Evolutionary conservation across 2,113 vertebrate genomes (phyloP).

Genomic region (Chionomys nivalis): DNA sequence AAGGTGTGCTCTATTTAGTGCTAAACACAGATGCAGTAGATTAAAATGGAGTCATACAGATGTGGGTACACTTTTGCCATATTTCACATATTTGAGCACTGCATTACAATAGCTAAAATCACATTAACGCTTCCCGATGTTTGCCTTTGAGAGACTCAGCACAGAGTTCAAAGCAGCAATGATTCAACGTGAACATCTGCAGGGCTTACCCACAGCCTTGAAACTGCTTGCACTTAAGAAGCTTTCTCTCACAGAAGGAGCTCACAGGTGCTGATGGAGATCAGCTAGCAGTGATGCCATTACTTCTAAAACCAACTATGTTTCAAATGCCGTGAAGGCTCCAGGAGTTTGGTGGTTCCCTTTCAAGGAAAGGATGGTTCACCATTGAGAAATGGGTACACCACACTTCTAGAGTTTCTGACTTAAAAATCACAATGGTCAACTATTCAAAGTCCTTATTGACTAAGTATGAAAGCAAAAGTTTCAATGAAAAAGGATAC

Average conservation of each 20-base stretch:
- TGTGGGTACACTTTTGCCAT: not conserved
- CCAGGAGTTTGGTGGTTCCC: not conserved
- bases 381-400: not conserved
- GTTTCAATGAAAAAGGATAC: not conserved
- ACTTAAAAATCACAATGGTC: not conserved
- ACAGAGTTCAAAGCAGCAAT: not conserved
- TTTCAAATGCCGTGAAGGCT: not conserved
- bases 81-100: not conserved
- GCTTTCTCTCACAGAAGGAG: not conserved
- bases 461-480: not conserved
- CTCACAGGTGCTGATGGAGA: not conserved
- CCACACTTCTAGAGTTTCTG: not conserved
- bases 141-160: not conserved
- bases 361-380: not conserved
- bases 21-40: not conserved
- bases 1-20: not conserved
- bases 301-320: not conserved
- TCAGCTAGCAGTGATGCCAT: not conserved
- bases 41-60: not conserved
- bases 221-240: not conserved
- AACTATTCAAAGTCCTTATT: conserved; percentile 35
- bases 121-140: not conserved
- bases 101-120: not conserved
- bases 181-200: not conserved
- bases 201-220: not conserved